Conservation (phyloP, 2,888 invertebrate genomes). For the Plebejus anna region DNA sequence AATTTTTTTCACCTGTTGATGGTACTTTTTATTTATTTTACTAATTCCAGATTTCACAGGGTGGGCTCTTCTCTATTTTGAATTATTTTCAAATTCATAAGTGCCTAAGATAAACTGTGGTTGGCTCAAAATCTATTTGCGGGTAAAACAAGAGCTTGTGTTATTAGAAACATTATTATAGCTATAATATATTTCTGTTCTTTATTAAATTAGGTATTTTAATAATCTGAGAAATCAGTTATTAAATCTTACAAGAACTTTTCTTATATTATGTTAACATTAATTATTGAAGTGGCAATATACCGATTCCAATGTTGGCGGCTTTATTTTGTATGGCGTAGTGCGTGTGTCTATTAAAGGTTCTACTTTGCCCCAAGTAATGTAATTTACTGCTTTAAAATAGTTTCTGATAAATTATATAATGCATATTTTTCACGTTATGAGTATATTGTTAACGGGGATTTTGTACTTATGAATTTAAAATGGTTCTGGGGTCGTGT, state of each 20-base stretch:
- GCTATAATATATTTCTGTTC: background rate
- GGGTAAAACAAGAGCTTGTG: background rate
- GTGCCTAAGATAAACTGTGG: slow-evolving; percentile 39
- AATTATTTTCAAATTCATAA: background rate
- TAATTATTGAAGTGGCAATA: background rate
- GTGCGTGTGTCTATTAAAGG: background rate
- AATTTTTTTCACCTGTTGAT: background rate
- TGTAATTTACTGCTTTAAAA: background rate
- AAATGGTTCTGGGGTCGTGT: background rate
- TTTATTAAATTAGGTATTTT: background rate
- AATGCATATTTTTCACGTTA: too few relatives aligned
- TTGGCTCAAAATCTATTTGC: slow-evolving; percentile 35
- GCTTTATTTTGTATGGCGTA: background rate
- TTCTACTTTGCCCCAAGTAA: background rate
- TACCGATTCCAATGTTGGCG: background rate
- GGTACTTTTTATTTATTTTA: background rate
- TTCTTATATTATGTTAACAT: background rate
- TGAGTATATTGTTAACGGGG: background rate
- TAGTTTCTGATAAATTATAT: background rate
- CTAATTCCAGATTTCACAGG: background rate
- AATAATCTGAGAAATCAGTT: background rate
- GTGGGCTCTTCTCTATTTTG: background rate
- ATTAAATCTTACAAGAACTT: background rate
- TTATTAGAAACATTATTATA: background rate
- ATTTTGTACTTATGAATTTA: background rate